A percentile compares a stretch with the other conserved stretches of the same genome.
Evolutionary conservation across 2,113 vertebrate species (phyloP).

Genomic region (Otus sunia): DNA sequence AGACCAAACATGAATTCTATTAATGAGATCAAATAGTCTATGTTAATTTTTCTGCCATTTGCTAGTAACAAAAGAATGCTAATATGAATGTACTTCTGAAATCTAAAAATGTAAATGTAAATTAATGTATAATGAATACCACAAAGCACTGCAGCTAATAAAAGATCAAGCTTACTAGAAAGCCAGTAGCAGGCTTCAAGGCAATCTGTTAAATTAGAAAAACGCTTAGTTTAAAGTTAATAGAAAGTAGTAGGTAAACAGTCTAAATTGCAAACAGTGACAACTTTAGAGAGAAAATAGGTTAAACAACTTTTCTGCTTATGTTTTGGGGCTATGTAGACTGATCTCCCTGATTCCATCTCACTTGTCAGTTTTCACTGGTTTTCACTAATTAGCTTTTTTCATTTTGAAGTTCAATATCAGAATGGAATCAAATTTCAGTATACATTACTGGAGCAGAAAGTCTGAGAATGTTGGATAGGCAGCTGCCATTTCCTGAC

Average conservation of each 20-base stretch:
- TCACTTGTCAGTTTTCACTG: background rate
- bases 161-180: constrained; percentile 49
- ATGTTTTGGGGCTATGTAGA: background rate
- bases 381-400: background rate
- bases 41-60: constrained; percentile 57
- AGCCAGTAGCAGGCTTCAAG: constrained; percentile 24
- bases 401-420: background rate
- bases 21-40: constrained; percentile 53
- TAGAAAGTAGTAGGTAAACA: constrained; percentile 10
- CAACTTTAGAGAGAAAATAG: background rate
- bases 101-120: constrained; percentile 41
- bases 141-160: constrained; percentile 31
- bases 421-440: background rate
- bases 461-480: background rate
- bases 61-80: constrained; percentile 32
- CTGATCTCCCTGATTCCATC: background rate
- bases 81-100: constrained; percentile 53
- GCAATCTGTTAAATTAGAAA: constrained; percentile 20
- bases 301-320: background rate
- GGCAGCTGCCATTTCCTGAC: background rate
- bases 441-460: background rate
- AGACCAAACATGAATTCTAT: constrained; percentile 41
- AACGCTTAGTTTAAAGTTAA: constrained; percentile 5
- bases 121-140: constrained; percentile 18
- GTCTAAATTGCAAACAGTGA: background rate